Base-by-base conservation (phyloP, 2,113 vertebrate species). In the Chinchilla lanigera region DNA sequence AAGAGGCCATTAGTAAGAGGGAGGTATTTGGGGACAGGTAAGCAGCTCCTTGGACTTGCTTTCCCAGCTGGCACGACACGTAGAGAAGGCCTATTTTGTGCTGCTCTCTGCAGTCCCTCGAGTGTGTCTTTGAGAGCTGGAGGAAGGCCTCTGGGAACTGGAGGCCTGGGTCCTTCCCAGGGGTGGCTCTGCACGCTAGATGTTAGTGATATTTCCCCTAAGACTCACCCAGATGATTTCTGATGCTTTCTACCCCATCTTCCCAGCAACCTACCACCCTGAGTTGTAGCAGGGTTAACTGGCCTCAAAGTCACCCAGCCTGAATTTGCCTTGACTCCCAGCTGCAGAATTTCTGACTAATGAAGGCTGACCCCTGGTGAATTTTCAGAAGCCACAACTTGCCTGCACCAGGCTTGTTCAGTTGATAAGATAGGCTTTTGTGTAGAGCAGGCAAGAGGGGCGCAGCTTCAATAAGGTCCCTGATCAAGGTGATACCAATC, bases 311-410 rank as follows among this genome's bases (percentile, higher is more conserved):
- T 92, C 96, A 50, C 28, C 54, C 33, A 87, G 97, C 96, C 88
- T 94, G 95, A 90, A 30, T 75, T 97, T 93, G 75, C 86, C 24
- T 90, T 58, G 5, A 63, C 56, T 73, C 93, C 75, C 0, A 7
- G 60, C 75, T 89, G 93, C 47, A 94, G 96, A 0, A 7, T 22
- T 44, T 52, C 80, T 86, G 86, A 92, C 44, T 17, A 97, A 94
- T 89, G 96, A 90, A 97, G 95, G 84, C 91, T 89, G 97, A 96
- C 94, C 94, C 84, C 94, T 96, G 95, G 89, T 92, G 95, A 96
- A 71, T 95, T 96, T 97, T 98, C 98, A 98, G 96, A 96, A 97
- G 98, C 97, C 90, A 41, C 4, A 6, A 8, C 82, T 93, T 67
- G 97, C 94, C 94, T 35, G 56, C 93, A 35, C 75, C 30, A 26